These are phyloP conservation scores for Gymnodraco acuticeps DNA, from an alignment of 2,797 vertebrate genomes.

Conservation along the genomic window DNA sequence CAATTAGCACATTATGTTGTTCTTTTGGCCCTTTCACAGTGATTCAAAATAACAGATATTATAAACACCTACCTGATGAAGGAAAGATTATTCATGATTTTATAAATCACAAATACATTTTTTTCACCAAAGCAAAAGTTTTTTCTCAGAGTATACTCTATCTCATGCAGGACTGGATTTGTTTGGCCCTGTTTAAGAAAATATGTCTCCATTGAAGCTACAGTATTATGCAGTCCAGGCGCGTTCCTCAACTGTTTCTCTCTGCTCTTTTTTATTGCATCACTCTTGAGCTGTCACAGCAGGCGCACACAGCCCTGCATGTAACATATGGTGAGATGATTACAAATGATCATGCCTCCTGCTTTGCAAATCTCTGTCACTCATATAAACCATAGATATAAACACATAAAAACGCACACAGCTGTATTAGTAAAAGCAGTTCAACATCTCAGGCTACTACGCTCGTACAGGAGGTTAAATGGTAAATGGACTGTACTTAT, in stretches of 20 bases:
- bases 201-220: constrained; percentile 26
- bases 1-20: too few relatives aligned
- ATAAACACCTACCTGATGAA: neutral
- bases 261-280: constrained; percentile 59
- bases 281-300: constrained; percentile 59
- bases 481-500: too few relatives aligned
- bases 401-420: constrained; percentile 40
- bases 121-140: neutral
- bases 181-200: constrained; percentile 12
- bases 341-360: constrained; percentile 70
- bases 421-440: constrained; percentile 22
- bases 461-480: constrained; percentile 31
- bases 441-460: constrained; percentile 5
- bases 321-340: constrained; percentile 63
- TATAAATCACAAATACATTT: neutral
- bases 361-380: constrained; percentile 58
- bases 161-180: neutral
- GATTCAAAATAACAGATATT: neutral
- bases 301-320: constrained; percentile 56
- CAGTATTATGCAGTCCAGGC: constrained; percentile 26
- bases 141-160: neutral
- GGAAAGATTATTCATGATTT: neutral
- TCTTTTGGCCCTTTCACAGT: neutral
- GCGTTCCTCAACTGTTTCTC: constrained; percentile 47
- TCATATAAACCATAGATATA: constrained; percentile 39